These are phyloP conservation scores for Biston stratarius DNA, from an alignment of 2,888 invertebrate species.

Conservation along the genomic window DNA sequence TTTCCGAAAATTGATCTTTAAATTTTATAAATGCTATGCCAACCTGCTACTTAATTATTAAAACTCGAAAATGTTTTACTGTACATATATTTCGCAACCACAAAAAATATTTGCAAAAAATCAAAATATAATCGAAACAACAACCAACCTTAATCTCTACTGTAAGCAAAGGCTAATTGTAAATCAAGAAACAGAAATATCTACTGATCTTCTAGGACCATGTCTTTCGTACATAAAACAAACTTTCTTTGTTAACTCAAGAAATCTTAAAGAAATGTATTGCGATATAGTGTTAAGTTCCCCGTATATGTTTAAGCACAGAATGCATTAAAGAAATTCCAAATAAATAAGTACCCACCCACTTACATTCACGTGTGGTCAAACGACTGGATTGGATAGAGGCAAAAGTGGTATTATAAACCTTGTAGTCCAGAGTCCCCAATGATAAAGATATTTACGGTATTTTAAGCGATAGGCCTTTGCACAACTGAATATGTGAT, in stretches of 20 bases:
- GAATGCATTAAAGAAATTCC: constrained; percentile 50
- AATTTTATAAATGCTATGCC: too few species aligned
- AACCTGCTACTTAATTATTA: too few species aligned
- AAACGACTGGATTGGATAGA: constrained; percentile 40
- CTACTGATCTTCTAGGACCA: constrained; percentile 3
- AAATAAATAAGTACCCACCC: constrained; percentile 64
- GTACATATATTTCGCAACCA: constrained; percentile 1
- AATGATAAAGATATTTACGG: not conserved
- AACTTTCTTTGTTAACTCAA: not conserved
- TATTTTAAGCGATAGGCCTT: too few species aligned
- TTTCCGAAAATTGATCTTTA: too few species aligned
- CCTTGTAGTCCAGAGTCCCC: constrained; percentile 9
- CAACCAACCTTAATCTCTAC: not conserved
- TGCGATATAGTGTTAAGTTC: constrained; percentile 12
- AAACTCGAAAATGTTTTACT: too few species aligned
- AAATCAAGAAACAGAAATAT: constrained; percentile 34
- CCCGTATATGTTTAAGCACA: constrained; percentile 1
- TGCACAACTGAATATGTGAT: too few species aligned
- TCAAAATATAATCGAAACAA: too few species aligned
- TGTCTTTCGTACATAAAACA: constrained; percentile 7
- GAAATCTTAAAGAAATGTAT: not conserved
- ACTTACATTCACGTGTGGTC: constrained; percentile 64
- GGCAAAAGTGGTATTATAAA: constrained; percentile 32
- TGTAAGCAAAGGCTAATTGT: constrained; percentile 49
- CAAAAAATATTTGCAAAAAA: not conserved